Evolutionary conservation across 2,797 vertebrate genomes (phyloP).

Genomic region (Spinibarbus caldwelli): DNA sequence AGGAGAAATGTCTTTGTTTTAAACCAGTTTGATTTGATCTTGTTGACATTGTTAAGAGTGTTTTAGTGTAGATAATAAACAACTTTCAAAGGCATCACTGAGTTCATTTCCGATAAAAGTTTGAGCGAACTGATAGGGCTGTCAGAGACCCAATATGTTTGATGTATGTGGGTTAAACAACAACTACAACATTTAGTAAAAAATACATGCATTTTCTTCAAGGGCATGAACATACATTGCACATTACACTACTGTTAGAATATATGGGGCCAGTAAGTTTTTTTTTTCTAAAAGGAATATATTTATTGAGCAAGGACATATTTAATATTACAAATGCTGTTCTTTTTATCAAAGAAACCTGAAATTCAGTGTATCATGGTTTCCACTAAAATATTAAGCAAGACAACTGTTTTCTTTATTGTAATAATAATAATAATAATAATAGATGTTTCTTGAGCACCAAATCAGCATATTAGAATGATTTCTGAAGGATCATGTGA

Average conservation of each 20-base stretch:
- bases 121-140: not conserved
- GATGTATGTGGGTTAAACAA: not conserved
- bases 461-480: not conserved
- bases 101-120: not conserved
- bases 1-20: not conserved
- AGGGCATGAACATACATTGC: not conserved
- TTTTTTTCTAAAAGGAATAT: not conserved
- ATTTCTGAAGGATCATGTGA: not conserved
- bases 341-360: not conserved
- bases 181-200: not conserved
- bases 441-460: not conserved
- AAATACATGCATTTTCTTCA: not conserved
- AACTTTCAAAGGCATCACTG: not conserved
- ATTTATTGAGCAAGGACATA: not conserved
- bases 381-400: not conserved
- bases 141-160: not conserved
- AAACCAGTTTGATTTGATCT: not conserved
- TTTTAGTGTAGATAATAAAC: not conserved
- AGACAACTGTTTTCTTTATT: no score
- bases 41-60: not conserved
- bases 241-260: not conserved
- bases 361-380: not conserved
- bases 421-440: no score
- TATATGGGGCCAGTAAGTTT: not conserved
- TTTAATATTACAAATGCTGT: not conserved